Conservation (phyloP, 2,888 invertebrate genomes). For the Galerucella pusilla region DNA sequence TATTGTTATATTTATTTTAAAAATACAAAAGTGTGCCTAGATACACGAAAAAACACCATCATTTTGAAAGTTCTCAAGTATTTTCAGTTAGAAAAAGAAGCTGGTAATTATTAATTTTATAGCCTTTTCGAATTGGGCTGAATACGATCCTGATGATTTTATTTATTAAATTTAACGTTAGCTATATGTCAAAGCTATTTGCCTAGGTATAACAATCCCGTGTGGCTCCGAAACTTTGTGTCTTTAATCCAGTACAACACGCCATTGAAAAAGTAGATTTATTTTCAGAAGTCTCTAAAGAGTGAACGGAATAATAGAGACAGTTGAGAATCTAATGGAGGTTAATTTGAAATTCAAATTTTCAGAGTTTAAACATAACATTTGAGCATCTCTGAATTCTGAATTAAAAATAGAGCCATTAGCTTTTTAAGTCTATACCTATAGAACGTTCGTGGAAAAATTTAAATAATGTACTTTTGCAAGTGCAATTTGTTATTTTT, state of each 20-base stretch:
- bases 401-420: constrained; percentile 23
- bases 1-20: too few species aligned
- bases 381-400: constrained; percentile 11
- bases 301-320: constrained; percentile 25
- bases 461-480: constrained; percentile 5
- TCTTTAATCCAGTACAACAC: not conserved
- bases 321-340: not conserved
- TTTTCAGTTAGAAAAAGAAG: too few species aligned
- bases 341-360: constrained; percentile 37
- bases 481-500: not conserved
- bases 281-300: constrained; percentile 12
- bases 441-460: not conserved
- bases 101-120: too few species aligned
- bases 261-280: not conserved
- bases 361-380: constrained; percentile 20
- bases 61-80: too few species aligned
- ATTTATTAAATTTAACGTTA: too few species aligned
- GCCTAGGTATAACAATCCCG: too few species aligned
- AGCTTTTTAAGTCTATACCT: not conserved
- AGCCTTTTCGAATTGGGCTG: too few species aligned
- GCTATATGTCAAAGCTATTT: too few species aligned
- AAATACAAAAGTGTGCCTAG: too few species aligned
- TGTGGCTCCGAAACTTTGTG: not conserved
- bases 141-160: too few species aligned
- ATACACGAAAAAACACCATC: too few species aligned